phyloP scores from a whole-genome alignment of 2,113 vertebrate genomes.

The Halcyon malimbica region DNA sequence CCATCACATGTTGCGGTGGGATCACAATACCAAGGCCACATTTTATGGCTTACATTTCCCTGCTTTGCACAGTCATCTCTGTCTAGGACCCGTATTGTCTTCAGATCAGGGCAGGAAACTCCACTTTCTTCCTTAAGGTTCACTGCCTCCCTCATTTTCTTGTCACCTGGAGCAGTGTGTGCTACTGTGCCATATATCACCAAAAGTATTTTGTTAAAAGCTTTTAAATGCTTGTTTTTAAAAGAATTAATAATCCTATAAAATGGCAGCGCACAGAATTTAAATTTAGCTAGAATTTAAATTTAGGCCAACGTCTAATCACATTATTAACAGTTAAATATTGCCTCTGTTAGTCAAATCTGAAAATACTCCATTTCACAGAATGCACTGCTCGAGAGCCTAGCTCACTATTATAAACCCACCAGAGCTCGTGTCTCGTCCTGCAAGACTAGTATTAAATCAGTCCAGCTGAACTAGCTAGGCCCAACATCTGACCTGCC shows the following conservation, averaged over 20 bases:
- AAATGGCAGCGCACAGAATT: not conserved
- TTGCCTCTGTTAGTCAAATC: not conserved
- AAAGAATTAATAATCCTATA: not conserved
- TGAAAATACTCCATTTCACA: not conserved
- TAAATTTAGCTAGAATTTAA: not conserved
- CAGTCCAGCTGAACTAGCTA: not conserved
- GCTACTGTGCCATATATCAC: not conserved
- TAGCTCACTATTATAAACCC: not conserved
- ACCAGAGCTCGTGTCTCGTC: not conserved
- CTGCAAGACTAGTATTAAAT: not conserved
- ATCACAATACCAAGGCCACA: constrained; percentile 83
- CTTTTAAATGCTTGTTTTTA: not conserved
- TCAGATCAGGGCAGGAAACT: constrained; percentile 80
- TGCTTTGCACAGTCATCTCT: constrained; percentile 72
- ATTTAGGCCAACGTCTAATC: not conserved
- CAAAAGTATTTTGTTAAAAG: not conserved
- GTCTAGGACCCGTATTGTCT: constrained; percentile 78
- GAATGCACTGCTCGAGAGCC: not conserved
- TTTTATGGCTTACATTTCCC: constrained; percentile 88
- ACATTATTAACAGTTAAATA: not conserved
- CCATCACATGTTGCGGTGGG: constrained; percentile 82
- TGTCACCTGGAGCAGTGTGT: constrained; percentile 78
- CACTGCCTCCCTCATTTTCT: constrained; percentile 80
- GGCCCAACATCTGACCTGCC: not conserved
- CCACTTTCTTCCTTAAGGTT: constrained; percentile 77